phyloP scores from a whole-genome alignment of 1,140 invertebrate species.

The Drosophila setifemur region DNA sequence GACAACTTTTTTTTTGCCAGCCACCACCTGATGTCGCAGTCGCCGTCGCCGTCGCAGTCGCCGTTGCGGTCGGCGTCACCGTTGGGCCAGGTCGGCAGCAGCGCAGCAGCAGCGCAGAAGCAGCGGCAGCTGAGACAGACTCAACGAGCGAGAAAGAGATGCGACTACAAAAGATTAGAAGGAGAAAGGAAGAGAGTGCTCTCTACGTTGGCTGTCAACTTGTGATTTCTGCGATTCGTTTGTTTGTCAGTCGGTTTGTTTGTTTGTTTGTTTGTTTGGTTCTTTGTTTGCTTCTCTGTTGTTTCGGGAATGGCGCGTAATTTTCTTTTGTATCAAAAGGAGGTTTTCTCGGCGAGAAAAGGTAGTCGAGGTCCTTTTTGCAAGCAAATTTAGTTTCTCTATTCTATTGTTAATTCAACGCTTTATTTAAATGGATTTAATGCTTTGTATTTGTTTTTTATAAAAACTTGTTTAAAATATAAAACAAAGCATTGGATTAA shows the following conservation, averaged over 20 bases:
- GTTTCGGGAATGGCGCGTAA: conserved; percentile 11
- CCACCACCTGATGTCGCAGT: conserved; percentile 59
- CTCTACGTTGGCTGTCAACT: no score
- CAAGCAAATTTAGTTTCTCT: no score
- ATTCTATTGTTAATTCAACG: background rate
- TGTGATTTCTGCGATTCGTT: conserved; percentile 2
- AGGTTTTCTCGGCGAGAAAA: background rate
- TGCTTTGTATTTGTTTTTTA: no score
- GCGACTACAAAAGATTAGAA: background rate
- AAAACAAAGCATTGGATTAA: background rate
- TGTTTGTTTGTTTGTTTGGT: conserved; percentile 1
- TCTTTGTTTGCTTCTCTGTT: background rate
- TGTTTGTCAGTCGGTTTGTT: background rate
- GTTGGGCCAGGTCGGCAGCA: conserved; percentile 55
- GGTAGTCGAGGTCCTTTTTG: no score
- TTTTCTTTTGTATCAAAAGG: background rate
- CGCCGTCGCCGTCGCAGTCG: background rate
- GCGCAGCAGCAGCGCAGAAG: background rate
- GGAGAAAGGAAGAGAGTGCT: background rate
- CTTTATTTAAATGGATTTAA: no score
- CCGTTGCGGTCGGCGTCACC: conserved; percentile 14
- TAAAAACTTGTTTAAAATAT: no score
- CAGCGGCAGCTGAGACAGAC: conserved; percentile 10
- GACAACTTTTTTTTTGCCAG: conserved; percentile 39
- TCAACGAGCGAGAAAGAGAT: conserved; percentile 10